A percentile compares a stretch with the other conserved stretches of the same genome.
Evolutionary conservation across 1,140 invertebrate genomes (phyloP).

Genomic region (Ectropis grisescens): DNA sequence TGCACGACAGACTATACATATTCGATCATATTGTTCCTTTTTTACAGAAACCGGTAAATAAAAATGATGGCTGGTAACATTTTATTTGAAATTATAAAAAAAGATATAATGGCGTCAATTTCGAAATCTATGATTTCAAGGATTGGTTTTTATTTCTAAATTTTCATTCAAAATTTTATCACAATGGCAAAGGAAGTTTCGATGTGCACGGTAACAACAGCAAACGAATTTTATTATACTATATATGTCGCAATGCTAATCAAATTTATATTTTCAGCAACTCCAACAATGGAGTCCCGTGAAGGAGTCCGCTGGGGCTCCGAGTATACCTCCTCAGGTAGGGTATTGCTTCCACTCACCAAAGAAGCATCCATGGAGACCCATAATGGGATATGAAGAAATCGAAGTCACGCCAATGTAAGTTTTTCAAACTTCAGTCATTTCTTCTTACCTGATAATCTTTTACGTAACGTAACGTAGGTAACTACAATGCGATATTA

Average conservation of each 20-base stretch:
- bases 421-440: too few relatives aligned
- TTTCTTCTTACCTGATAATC: too few relatives aligned
- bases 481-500: too few relatives aligned
- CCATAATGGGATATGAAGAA: slow-evolving; percentile 82
- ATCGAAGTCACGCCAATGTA: slow-evolving; percentile 79
- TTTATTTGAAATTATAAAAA: too few relatives aligned
- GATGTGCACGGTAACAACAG: slow-evolving; percentile 50
- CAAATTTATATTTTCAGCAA: slow-evolving; percentile 75
- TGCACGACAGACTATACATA: too few relatives aligned
- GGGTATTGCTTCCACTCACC: slow-evolving; percentile 71
- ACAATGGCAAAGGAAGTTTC: slow-evolving; percentile 59
- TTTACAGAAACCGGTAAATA: too few relatives aligned
- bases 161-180: slow-evolving; percentile 12
- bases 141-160: slow-evolving; percentile 13
- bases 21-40: too few relatives aligned
- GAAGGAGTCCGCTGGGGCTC: slow-evolving; percentile 44
- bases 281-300: slow-evolving; percentile 73
- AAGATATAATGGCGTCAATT: slow-evolving; percentile 30
- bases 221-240: too few relatives aligned
- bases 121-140: too few relatives aligned
- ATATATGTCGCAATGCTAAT: too few relatives aligned
- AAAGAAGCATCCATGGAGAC: slow-evolving; percentile 80
- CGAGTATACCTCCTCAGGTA: slow-evolving; percentile 46
- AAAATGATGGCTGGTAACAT: too few relatives aligned
- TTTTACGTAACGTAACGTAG: too few relatives aligned